Evolutionary conservation across 2,797 vertebrate genomes (phyloP), one percentile per base, ranked within the genome.

Genomic region (Anguilla obscura): DNA sequence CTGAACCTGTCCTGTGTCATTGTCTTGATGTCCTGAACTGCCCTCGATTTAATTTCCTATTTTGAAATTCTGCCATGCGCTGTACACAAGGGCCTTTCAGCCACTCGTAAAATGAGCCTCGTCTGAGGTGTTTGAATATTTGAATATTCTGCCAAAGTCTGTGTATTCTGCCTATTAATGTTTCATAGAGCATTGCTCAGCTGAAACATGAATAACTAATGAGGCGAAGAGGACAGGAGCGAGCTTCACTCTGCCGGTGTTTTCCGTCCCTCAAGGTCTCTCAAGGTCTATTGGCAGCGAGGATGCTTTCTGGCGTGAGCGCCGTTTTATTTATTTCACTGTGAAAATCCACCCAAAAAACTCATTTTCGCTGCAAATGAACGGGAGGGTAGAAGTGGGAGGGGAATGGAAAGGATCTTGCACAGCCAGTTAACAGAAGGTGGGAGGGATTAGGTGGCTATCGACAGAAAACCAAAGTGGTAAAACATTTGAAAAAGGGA

Each of bases 141-240:
- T 83, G 80, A 45, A 83, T 27, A 83, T 48, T 83, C 80, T 52
- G 45, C 45, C n/a, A 24, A 83, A 83, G 80, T 83, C 45, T 83
- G 45, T 52, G 21, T 27, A n/a, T 83, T 48, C 80, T 52, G 80
- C 79, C 40, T 33, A 82, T 82, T 82, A 83, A 83, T 54, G n/a
- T 84, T 84, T 54, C n/a, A 84, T 33, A 33, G 9, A 30, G 14
- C 82, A 1, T 84, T 30, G 82, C 82, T 84, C 82, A 56, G 79
- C 40, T 48, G 18, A 14, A 82, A 84, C 30, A 84, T 84, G 30
- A 84, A 84, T 54, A 56, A 84, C 48, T 84, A 56, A 83, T 83
- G 80, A 83, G 56, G 82, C 52, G 33, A 33, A 84, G 50, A 56
- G 82, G 82, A 33, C 82, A 84, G 82, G 27, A 30, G 27, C 52